Evolutionary conservation across 2,797 vertebrate genomes (phyloP).

Genomic region (Phrynocephalus forsythii): DNA sequence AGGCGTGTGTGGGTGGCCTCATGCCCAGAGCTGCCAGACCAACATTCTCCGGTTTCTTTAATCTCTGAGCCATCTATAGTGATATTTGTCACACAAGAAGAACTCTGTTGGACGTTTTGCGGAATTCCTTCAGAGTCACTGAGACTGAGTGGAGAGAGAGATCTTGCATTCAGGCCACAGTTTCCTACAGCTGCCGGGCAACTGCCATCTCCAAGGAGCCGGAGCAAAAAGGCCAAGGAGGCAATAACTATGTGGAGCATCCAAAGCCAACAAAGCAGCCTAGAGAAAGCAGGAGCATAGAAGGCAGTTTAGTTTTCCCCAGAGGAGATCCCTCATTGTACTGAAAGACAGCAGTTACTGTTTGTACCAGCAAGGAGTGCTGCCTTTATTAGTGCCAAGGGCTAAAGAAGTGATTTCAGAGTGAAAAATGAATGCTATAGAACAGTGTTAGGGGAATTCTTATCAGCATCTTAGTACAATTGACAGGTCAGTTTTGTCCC

Average conservation of each 20-base stretch:
- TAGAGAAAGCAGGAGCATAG: neutral
- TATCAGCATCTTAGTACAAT: neutral
- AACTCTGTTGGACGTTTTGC: conserved; percentile 35
- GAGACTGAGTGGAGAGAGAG: conserved; percentile 15
- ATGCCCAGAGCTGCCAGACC: neutral
- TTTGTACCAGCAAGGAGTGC: neutral
- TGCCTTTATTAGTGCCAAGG: neutral
- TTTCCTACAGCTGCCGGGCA: neutral
- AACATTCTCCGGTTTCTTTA: neutral
- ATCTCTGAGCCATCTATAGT: conserved; percentile 10
- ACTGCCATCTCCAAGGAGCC: neutral
- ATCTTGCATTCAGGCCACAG: accelerated
- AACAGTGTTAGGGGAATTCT: conserved; percentile 13
- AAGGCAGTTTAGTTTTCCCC: neutral
- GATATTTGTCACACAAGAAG: conserved; percentile 42
- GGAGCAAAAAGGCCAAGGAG: neutral
- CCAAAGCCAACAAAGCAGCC: neutral
- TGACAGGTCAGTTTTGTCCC: neutral
- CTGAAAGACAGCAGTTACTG: neutral
- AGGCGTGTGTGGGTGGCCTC: neutral
- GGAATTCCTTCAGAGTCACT: conserved; percentile 46
- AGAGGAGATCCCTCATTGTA: neutral
- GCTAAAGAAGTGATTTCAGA: neutral
- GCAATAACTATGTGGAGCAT: neutral
- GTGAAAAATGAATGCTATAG: conserved; percentile 6